Evolutionary conservation across 2,113 vertebrate genomes (phyloP).

Genomic region (Scolopax mira): DNA sequence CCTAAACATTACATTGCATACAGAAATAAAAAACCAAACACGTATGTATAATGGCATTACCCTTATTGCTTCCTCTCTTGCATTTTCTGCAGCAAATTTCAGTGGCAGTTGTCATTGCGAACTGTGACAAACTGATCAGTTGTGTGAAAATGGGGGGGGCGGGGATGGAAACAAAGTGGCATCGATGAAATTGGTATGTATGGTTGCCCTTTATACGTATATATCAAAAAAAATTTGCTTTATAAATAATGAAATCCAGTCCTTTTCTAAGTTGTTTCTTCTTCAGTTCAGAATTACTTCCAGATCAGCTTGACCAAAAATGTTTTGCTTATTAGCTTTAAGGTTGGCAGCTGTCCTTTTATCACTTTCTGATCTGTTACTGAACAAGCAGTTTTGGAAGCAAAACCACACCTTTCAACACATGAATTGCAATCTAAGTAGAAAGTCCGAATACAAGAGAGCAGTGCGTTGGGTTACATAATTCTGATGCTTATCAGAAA

Average conservation of each 20-base stretch:
- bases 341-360: neutral
- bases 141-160: neutral
- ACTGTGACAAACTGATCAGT: neutral
- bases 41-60: constrained; percentile 52
- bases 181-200: neutral
- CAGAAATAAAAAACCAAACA: constrained; percentile 74
- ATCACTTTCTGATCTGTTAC: neutral
- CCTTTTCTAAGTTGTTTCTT: neutral
- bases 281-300: neutral
- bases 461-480: fast-evolving
- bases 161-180: neutral
- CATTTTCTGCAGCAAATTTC: neutral
- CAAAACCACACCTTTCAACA: neutral
- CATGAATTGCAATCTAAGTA: neutral
- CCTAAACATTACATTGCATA: constrained; percentile 79
- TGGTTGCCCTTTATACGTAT: neutral
- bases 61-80: constrained; percentile 38
- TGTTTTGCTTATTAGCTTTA: neutral
- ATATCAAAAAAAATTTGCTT: neutral
- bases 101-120: neutral
- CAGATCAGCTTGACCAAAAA: neutral
- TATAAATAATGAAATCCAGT: neutral
- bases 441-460: neutral
- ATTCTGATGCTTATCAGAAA: neutral
- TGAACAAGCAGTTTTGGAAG: neutral